Evolutionary conservation across 2,113 vertebrate species (phyloP).

Genomic region (Osmerus mordax): DNA sequence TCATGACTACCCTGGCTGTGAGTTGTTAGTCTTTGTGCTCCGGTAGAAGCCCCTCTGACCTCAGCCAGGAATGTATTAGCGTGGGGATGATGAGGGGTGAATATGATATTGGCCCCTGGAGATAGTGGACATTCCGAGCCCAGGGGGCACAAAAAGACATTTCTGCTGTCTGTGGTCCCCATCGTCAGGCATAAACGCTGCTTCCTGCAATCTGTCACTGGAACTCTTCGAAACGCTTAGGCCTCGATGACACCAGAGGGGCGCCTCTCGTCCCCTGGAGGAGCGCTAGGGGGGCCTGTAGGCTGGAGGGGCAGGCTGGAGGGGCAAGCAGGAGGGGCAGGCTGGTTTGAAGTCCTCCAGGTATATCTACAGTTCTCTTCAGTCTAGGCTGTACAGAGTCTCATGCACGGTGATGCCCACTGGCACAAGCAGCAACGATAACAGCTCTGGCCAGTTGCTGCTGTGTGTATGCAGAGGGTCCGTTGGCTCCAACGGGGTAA

Average conservation of each 20-base stretch:
- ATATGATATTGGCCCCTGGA: slow-evolving; percentile 77
- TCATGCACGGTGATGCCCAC: neutral
- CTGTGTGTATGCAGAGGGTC: neutral
- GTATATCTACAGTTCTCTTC: slow-evolving; percentile 11
- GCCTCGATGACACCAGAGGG: slow-evolving; percentile 70
- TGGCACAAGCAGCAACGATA: neutral
- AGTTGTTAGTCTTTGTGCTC: slow-evolving; percentile 48
- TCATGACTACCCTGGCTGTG: slow-evolving; percentile 5
- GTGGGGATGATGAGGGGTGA: slow-evolving; percentile 68
- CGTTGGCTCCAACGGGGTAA: slow-evolving; percentile 8
- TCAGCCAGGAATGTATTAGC: slow-evolving; percentile 72
- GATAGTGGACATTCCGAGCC: slow-evolving; percentile 79
- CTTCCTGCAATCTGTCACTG: slow-evolving; percentile 82
- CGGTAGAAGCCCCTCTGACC: slow-evolving; percentile 68
- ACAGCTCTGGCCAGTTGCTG: neutral
- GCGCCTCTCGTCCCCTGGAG: slow-evolving; percentile 65
- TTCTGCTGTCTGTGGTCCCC: slow-evolving; percentile 72
- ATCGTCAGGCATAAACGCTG: slow-evolving; percentile 70
- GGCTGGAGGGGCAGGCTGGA: slow-evolving; percentile 1
- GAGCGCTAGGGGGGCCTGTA: slow-evolving; percentile 23
- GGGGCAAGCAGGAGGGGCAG: slow-evolving; percentile 7
- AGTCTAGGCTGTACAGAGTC: neutral
- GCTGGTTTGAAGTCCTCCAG: slow-evolving; percentile 10
- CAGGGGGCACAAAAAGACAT: slow-evolving; percentile 75
- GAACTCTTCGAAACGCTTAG: slow-evolving; percentile 72